Conservation (phyloP, 2,797 vertebrate species). For the Enteromius mattozi region DNA sequence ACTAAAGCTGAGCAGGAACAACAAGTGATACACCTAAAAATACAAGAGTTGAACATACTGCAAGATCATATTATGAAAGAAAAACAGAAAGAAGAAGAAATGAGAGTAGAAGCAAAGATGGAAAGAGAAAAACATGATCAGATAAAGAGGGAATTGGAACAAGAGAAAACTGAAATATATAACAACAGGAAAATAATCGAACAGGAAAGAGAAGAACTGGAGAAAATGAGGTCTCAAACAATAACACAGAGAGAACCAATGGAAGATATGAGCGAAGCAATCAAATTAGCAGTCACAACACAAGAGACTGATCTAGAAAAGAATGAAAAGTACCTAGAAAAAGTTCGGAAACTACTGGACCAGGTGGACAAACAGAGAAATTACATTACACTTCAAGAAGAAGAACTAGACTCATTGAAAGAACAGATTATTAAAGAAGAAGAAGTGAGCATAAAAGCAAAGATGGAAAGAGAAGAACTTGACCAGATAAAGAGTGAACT, state of each 20-base stretch:
- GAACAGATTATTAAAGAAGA: neutral
- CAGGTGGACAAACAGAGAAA: conserved; percentile 1
- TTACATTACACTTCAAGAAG: conserved; percentile 4
- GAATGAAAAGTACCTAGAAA: neutral
- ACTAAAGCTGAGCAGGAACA: neutral
- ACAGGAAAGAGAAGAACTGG: neutral
- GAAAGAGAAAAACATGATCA: neutral
- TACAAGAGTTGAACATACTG: neutral
- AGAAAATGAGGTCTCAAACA: neutral
- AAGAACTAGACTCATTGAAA: neutral
- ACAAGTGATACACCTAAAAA: neutral
- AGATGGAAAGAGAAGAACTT: conserved; percentile 24
- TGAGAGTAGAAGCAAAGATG: neutral
- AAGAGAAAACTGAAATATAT: neutral
- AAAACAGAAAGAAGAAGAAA: conserved; percentile 6
- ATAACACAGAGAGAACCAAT: neutral
- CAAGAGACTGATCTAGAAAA: neutral
- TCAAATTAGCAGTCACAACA: neutral
- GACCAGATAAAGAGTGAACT: neutral
- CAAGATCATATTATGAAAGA: conserved; percentile 25
- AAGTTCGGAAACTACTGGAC: neutral
- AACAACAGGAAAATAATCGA: neutral
- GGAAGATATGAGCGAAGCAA: neutral
- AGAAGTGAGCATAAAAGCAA: neutral
- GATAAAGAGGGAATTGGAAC: neutral